Base-by-base conservation (phyloP, 2,888 invertebrate species). In the Agonopterix arenella region DNA sequence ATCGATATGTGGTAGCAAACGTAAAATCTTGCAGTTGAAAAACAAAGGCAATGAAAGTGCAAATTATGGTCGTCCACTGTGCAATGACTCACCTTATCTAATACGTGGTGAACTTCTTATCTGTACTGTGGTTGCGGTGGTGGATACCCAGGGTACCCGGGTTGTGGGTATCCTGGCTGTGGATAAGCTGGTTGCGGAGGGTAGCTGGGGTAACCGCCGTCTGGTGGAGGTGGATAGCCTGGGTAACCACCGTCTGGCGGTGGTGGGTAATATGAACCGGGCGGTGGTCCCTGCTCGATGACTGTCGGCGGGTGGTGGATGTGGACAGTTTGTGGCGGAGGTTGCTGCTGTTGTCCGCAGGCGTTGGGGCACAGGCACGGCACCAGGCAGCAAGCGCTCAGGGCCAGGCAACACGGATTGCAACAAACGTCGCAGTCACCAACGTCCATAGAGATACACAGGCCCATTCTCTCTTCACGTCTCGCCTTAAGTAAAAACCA, bases 301-400 rank as follows among this genome's bases (percentile, higher is more conserved):
- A 78, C 55, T 10, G 75, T 61, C 2, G 78, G 72, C 1, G 84
- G 84, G 2, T 83, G 86, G 28, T 85, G 86, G 1, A 68, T 69
- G 42, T 80, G 73, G n/a, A 85, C 73, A 0, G 79, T 76, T 49
- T 77, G 82, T 0, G 76, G 76, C 0, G 76, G 84, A 0, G 74
- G 84, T 45, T 64, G 71, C 10, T 79, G 75, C 41, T 85, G 84
- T 52, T 80, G 83, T 0, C 88, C 88, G 46, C 88, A 88, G 4
- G 85, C 86, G 66, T 88, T 86, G 1, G 86, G 85, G 50, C 88
- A 89, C 50, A 83, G 64, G 58, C 88, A 86, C 11, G 88, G 86
- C 11, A 86, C 66, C 56, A 86, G 66, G 57, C 88, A 89, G 61
- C 86, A 86, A 0, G 88, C 86, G 43, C 85, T 72, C 61, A 88